Percentiles rank a stretch among this genome's conserved stretches.
Conservation (phyloP, 2,888 invertebrate species). For the Tyria jacobaeae region DNA sequence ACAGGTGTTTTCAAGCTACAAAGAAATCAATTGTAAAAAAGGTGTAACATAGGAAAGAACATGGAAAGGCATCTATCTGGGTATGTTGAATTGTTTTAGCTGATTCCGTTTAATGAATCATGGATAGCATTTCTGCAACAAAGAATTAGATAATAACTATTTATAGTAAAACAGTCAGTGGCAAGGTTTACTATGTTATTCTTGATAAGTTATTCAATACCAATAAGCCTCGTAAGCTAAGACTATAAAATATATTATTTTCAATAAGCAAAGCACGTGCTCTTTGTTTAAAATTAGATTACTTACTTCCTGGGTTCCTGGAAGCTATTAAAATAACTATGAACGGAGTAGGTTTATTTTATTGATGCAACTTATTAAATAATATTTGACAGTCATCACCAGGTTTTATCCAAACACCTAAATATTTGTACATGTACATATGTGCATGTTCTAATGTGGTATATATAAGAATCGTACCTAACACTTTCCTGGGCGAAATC, state of each 20-base stretch:
- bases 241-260: slow-evolving; percentile 23
- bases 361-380: too few relatives aligned
- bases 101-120: slow-evolving; percentile 31
- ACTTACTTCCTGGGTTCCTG: slow-evolving; percentile 36
- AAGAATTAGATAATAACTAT: neutral
- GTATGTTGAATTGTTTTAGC: slow-evolving; percentile 13
- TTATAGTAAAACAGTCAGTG: slow-evolving; percentile 17
- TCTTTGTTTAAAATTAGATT: slow-evolving; percentile 31
- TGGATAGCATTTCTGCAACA: slow-evolving; percentile 14
- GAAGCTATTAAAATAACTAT: too few relatives aligned
- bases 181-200: slow-evolving; percentile 21
- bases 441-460: too few relatives aligned
- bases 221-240: slow-evolving; percentile 21
- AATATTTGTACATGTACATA: too few relatives aligned
- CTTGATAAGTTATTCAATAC: slow-evolving; percentile 26
- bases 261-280: slow-evolving; percentile 33
- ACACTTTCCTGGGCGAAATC: too few relatives aligned
- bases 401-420: too few relatives aligned
- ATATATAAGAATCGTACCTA: too few relatives aligned
- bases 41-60: slow-evolving; percentile 4
- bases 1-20: slow-evolving; percentile 31
- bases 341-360: slow-evolving; percentile 2
- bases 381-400: too few relatives aligned
- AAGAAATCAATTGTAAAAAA: slow-evolving; percentile 10
- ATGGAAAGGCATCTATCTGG: slow-evolving; percentile 31